These are phyloP conservation scores for Piprites chloris DNA, from an alignment of 2,113 vertebrate genomes.

Conservation along the genomic window DNA sequence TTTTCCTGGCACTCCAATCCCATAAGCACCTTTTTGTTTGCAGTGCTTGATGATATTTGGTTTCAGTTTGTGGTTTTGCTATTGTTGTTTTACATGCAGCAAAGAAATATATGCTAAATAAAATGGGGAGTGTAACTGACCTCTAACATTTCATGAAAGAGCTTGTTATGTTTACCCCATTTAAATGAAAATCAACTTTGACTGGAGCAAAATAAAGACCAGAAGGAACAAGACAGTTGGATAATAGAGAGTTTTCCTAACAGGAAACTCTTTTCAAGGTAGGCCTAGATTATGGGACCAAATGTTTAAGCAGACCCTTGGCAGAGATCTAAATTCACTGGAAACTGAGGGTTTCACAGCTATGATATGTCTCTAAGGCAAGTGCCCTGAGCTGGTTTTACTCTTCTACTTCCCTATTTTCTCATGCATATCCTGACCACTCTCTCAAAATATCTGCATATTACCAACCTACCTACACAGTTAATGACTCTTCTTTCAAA, in stretches of 20 bases:
- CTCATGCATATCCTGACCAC: neutral
- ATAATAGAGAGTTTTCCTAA: neutral
- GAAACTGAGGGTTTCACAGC: neutral
- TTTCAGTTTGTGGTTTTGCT: neutral
- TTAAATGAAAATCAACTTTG: neutral
- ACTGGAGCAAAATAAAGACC: neutral
- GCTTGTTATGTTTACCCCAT: neutral
- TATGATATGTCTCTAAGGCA: neutral
- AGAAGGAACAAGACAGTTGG: neutral
- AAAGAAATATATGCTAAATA: neutral
- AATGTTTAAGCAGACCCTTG: neutral
- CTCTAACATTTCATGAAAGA: neutral
- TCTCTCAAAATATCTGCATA: neutral
- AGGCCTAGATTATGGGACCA: neutral
- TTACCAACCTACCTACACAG: fast-evolving
- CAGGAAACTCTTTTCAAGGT: neutral
- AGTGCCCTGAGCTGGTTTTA: neutral
- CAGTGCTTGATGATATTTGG: neutral
- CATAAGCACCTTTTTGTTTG: neutral
- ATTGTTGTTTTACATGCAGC: neutral
- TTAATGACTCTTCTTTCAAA: neutral
- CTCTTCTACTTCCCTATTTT: neutral
- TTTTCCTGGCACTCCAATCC: neutral
- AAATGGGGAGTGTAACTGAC: neutral
- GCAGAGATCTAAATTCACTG: neutral